Evolutionary conservation across 2,113 vertebrate genomes (phyloP), one percentile per base, ranked within the genome.

Genomic region (Phalacrocorax carbo): DNA sequence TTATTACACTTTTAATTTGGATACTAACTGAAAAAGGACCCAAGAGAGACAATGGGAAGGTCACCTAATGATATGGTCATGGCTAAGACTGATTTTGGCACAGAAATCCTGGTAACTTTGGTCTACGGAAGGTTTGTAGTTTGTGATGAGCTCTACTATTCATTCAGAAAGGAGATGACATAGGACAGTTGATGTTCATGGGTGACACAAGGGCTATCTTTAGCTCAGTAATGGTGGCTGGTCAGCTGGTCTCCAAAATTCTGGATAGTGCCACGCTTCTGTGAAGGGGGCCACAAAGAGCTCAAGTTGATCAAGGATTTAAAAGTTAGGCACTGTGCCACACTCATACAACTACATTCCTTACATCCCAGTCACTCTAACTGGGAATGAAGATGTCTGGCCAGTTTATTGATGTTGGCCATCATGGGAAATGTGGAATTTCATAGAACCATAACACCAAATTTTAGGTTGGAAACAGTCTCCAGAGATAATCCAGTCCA

Each of bases 151-250:
- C 30, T 89, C 11, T 57, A 3, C 15, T 78, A 8, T 27, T 36
- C 36, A 27, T 82, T 82, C 52, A 77, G 86, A 29, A 26, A 36
- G 64, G 44, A 84, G 58, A 15, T 26, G 32, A 3, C 4, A 4
- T 26, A 42, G 20, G 23, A 30, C 13, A 49, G 21, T 17, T 51
- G 32, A 32, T 72, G 29, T 26, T 12, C 30, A 18, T 5, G 9
- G 17, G 18, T 51, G 65, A 40, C 34, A 64, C 20, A 46, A 0
- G 0, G 51, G 9, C 8, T 58, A 4, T 15, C 38, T 68, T 68
- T 36, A 57, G 4, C 48, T 84, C 40, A 34, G 18, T 34, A 19
- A 22, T 2, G 15, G 36, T 76, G 66, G 4, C 48, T 61, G 42
- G 12, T 51, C 15, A 34, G 10, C 10, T 58, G n/a, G 15, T 68